Conservation (phyloP, 2,113 vertebrate species). For the Marmota flaviventris region DNA sequence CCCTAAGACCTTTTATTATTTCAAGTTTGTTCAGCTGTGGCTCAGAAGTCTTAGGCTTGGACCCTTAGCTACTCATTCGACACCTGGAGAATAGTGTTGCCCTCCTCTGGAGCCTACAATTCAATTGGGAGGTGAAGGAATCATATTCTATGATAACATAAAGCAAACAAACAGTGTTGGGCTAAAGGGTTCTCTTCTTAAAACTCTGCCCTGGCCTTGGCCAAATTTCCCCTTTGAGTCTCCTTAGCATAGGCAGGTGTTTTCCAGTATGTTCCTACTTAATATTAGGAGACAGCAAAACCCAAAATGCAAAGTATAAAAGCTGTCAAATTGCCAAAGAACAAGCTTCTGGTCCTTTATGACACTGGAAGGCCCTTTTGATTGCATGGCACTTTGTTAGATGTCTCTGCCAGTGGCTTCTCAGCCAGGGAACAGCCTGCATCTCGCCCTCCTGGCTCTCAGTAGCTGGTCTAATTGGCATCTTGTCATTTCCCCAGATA, state of each 20-base stretch:
- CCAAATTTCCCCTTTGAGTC: not conserved
- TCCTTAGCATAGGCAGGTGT: not conserved
- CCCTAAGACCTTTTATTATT: not conserved
- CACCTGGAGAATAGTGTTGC: not conserved
- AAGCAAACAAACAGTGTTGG: not conserved
- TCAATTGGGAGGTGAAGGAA: not conserved
- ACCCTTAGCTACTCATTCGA: not conserved
- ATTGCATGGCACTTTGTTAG: not conserved
- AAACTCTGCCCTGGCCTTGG: not conserved
- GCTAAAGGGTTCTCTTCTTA: not conserved
- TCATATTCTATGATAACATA: not conserved
- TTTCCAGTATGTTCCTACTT: not conserved
- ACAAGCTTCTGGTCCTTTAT: not conserved
- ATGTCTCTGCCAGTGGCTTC: not conserved
- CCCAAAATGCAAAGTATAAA: not conserved
- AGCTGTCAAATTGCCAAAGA: not conserved
- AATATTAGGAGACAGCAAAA: not conserved
- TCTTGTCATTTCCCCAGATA: not conserved
- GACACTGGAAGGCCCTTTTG: not conserved
- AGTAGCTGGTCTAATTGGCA: not conserved
- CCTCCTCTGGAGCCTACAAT: not conserved
- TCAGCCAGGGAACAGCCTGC: not conserved
- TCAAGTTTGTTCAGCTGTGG: not conserved
- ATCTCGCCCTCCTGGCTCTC: not conserved
- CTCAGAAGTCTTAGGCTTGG: not conserved